Conservation (phyloP, 2,797 vertebrate species). For the Chanos chanos region DNA sequence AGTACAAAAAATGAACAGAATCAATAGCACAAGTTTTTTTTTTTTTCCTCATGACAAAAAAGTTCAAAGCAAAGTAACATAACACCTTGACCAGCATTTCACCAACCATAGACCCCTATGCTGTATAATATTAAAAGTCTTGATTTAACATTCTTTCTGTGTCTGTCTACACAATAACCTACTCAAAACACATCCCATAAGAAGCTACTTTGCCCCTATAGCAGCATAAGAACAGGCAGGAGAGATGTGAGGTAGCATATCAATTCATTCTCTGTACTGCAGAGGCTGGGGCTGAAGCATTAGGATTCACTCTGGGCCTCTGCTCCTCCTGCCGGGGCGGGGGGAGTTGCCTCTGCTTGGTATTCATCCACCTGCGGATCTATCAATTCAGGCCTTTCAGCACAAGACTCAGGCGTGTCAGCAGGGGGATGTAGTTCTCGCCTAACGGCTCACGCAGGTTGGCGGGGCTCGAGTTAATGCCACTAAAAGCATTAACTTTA, state of each 20-base stretch:
- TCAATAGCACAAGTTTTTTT: slow-evolving; percentile 13
- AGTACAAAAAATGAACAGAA: slow-evolving; percentile 4
- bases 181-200: too few species aligned
- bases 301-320: slow-evolving; percentile 34
- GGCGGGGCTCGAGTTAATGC: slow-evolving; percentile 35
- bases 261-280: slow-evolving; percentile 31
- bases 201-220: slow-evolving; percentile 21
- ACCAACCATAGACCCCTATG: too few species aligned
- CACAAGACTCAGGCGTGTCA: slow-evolving; percentile 35
- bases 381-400: slow-evolving; percentile 50
- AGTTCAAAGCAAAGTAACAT: slow-evolving; percentile 7
- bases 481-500: slow-evolving; percentile 49
- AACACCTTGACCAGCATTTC: too few species aligned
- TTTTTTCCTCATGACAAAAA: slow-evolving; percentile 28
- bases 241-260: slow-evolving; percentile 35
- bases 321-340: slow-evolving; percentile 8
- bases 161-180: slow-evolving; percentile 20
- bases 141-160: slow-evolving; percentile 22
- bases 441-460: slow-evolving; percentile 19
- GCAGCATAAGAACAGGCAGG: slow-evolving; percentile 33
- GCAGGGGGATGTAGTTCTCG: slow-evolving; percentile 38
- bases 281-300: slow-evolving; percentile 15
- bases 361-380: slow-evolving; percentile 49
- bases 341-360: slow-evolving; percentile 34
- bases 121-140: too few species aligned